phyloP scores from a whole-genome alignment of 2,888 invertebrate species.

The Nomada flava region DNA sequence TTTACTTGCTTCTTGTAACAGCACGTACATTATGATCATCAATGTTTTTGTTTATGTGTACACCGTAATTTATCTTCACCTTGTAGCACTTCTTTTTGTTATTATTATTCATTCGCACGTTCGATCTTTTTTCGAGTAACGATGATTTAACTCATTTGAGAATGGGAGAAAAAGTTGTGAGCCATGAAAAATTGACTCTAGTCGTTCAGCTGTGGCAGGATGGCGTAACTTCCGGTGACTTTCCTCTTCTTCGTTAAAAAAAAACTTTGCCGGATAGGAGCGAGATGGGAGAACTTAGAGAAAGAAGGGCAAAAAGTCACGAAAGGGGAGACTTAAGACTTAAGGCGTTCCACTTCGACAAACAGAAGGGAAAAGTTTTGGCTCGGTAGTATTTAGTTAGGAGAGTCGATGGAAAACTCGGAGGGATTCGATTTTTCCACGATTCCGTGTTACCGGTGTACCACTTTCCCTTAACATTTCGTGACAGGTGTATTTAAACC shows the following conservation, averaged over 20 bases:
- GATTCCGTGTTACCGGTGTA: slow-evolving; percentile 33
- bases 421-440: slow-evolving; percentile 63
- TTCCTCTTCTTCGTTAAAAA: slow-evolving; percentile 73
- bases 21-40: not conserved
- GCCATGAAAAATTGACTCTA: slow-evolving; percentile 79
- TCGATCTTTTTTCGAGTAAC: too few relatives aligned
- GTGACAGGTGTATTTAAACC: not conserved
- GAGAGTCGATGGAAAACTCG: slow-evolving; percentile 70
- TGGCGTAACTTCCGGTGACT: slow-evolving; percentile 76
- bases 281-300: slow-evolving; percentile 40
- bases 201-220: slow-evolving; percentile 71
- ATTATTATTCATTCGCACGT: slow-evolving; percentile 9
- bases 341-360: slow-evolving; percentile 63
- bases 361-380: slow-evolving; percentile 70
- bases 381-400: slow-evolving; percentile 75
- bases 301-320: slow-evolving; percentile 51
- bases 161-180: slow-evolving; percentile 69
- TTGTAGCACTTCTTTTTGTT: slow-evolving; percentile 7
- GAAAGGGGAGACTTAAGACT: slow-evolving; percentile 47
- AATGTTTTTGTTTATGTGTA: slow-evolving; percentile 20
- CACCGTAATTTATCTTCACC: slow-evolving; percentile 39
- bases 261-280: slow-evolving; percentile 61
- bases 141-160: slow-evolving; percentile 52
- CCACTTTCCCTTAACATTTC: slow-evolving; percentile 6
- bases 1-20: slow-evolving; percentile 52